phyloP scores from a whole-genome alignment of 2,888 invertebrate species.

The Acleris holmiana region DNA sequence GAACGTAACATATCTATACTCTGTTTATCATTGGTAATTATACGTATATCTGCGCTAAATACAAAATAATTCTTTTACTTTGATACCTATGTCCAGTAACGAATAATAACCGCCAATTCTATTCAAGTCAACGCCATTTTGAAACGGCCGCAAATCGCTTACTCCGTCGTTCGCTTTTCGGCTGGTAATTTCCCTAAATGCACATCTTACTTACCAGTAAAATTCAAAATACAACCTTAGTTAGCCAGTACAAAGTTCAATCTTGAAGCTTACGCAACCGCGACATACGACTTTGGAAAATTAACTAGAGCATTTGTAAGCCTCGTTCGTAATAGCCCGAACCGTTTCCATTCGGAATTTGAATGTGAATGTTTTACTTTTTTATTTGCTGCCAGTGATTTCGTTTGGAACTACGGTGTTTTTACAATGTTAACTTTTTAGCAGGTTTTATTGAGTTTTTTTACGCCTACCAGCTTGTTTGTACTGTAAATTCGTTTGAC shows the following conservation, averaged over 20 bases:
- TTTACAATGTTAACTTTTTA: constrained; percentile 1
- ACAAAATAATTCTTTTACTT: no score
- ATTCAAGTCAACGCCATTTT: constrained; percentile 3
- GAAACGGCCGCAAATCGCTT: constrained; percentile 11
- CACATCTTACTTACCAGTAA: background rate
- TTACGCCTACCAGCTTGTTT: background rate
- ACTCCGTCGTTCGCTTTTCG: constrained; percentile 1
- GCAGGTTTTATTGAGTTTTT: background rate
- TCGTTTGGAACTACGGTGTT: constrained; percentile 17
- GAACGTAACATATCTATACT: no score
- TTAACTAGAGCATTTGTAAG: background rate
- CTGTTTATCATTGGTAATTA: no score
- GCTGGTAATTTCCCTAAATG: background rate
- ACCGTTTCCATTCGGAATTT: constrained; percentile 27
- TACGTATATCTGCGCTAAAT: no score
- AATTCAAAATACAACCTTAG: background rate
- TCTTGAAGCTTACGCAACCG: background rate
- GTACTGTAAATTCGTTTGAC: no score
- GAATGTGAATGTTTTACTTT: constrained; percentile 34
- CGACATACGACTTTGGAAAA: background rate
- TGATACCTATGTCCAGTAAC: background rate
- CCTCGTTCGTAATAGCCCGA: constrained; percentile 14
- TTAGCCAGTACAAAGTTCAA: background rate
- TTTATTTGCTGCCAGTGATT: constrained; percentile 15
- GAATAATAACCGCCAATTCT: constrained; percentile 1